phyloP scores from a whole-genome alignment of 2,797 vertebrate species.

The Gephyroberyx darwinii region DNA sequence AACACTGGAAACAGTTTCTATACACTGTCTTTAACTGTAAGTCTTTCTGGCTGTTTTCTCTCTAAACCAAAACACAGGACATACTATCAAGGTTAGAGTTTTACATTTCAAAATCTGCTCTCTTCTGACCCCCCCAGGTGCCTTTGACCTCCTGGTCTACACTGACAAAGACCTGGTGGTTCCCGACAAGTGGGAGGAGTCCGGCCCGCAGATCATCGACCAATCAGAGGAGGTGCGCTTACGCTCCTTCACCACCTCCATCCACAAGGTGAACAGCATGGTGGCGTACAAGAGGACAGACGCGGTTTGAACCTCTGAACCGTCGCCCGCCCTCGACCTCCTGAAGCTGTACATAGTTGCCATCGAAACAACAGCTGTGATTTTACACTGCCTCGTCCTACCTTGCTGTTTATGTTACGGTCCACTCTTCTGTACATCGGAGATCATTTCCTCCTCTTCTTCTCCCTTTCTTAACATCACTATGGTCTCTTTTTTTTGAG shows the following conservation, averaged over 20 bases:
- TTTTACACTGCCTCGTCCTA: constrained; percentile 27
- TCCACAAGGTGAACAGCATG: constrained; percentile 94
- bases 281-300: constrained; percentile 92
- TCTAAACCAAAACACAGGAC: too few relatives aligned
- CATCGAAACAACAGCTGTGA: neutral
- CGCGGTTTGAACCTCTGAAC: constrained; percentile 57
- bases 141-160: constrained; percentile 96
- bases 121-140: constrained; percentile 78
- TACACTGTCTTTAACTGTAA: too few relatives aligned
- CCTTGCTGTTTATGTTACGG: neutral
- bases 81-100: too few relatives aligned
- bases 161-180: constrained; percentile 93
- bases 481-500: neutral
- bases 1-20: too few relatives aligned
- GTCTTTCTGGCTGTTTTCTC: too few relatives aligned
- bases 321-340: too few relatives aligned
- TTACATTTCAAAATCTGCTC: too few relatives aligned
- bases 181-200: constrained; percentile 97
- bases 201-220: constrained; percentile 91
- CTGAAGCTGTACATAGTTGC: constrained; percentile 9
- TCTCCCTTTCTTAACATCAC: neutral
- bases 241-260: constrained; percentile 94
- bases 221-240: constrained; percentile 95
- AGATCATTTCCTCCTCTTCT: too few relatives aligned
- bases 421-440: neutral